These are phyloP conservation scores for Plemyria rubiginata DNA, from an alignment of 2,888 invertebrate genomes.

Conservation along the genomic window DNA sequence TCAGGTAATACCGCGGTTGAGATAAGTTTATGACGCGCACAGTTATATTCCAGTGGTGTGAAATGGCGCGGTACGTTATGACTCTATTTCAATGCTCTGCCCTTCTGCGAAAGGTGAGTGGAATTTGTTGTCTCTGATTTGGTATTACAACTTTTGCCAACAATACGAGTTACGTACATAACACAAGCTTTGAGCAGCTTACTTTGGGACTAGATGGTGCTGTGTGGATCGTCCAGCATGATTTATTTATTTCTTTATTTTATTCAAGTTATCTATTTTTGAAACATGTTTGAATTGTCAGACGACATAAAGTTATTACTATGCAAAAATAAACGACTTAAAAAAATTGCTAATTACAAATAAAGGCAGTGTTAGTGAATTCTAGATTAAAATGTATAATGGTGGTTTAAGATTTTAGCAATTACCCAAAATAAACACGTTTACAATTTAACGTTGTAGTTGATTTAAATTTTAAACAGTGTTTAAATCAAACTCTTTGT, in stretches of 20 bases:
- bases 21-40: constrained; percentile 46
- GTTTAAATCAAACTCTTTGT: constrained; percentile 60
- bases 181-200: too few species aligned
- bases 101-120: constrained; percentile 10
- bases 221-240: too few species aligned
- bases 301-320: too few species aligned
- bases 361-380: too few species aligned
- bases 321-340: too few species aligned
- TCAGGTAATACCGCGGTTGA: constrained; percentile 60
- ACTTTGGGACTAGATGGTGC: too few species aligned
- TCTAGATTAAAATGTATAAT: too few species aligned
- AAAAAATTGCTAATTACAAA: too few species aligned
- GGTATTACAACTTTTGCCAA: constrained; percentile 5
- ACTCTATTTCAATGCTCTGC: constrained; percentile 36
- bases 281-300: too few species aligned
- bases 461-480: constrained; percentile 41
- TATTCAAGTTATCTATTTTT: too few species aligned
- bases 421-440: constrained; percentile 15
- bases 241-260: too few species aligned
- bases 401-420: not conserved
- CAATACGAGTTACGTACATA: too few species aligned
- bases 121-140: constrained; percentile 5
- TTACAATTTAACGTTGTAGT: constrained; percentile 43
- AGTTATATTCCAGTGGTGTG: constrained; percentile 27
- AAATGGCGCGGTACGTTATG: constrained; percentile 39